A percentile compares a stretch with the other conserved stretches of the same genome.
phyloP scores from a whole-genome alignment of 1,140 invertebrate species.

The Lepidurus couesii region DNA sequence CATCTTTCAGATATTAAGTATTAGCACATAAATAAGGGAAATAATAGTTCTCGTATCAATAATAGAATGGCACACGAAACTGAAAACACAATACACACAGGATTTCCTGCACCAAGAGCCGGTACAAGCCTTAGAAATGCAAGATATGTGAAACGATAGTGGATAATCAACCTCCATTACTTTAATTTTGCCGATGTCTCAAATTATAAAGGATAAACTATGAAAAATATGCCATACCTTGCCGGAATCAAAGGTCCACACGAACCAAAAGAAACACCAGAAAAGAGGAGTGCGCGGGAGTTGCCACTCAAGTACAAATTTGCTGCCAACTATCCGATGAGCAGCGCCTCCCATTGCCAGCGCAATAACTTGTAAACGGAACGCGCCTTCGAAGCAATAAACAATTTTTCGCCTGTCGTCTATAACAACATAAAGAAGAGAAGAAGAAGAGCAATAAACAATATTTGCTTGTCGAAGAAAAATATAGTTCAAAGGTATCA shows the following conservation, averaged over 20 bases:
- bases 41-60: not conserved
- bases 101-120: not conserved
- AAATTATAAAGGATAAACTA: not conserved
- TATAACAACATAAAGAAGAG: no score
- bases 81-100: not conserved
- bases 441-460: no score
- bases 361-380: not conserved
- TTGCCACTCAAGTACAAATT: not conserved
- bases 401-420: no score
- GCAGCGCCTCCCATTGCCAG: not conserved
- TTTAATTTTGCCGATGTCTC: not conserved
- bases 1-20: not conserved
- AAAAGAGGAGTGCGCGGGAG: not conserved
- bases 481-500: no score
- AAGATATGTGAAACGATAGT: not conserved
- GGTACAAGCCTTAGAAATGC: not conserved
- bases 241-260: conserved; percentile 16
- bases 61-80: not conserved
- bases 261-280: conserved; percentile 18
- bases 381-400: no score
- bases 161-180: not conserved
- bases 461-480: no score
- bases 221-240: not conserved
- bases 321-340: not conserved
- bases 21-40: not conserved